These are phyloP conservation scores for Fopius arisanus DNA, from an alignment of 1,140 invertebrate species.

Conservation along the genomic window DNA sequence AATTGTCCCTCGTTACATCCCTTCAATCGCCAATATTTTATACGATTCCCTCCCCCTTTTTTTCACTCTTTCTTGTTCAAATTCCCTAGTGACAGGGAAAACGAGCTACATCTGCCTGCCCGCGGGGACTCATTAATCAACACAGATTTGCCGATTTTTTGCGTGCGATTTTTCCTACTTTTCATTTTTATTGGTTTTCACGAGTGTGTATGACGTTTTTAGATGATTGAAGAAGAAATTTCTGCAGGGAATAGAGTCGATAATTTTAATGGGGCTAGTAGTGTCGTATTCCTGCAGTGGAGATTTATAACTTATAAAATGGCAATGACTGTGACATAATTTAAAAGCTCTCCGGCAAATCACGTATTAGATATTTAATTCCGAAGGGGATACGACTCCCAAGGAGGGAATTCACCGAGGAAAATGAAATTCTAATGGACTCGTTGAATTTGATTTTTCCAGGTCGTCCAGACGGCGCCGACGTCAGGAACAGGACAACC, in stretches of 20 bases:
- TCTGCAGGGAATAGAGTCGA: neutral
- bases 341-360: too few species aligned
- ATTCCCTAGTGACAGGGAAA: neutral
- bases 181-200: neutral
- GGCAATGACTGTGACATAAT: too few species aligned
- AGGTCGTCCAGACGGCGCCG: slow-evolving; percentile 54
- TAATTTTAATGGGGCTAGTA: neutral
- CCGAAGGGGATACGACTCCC: neutral
- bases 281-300: neutral
- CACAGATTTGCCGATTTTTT: neutral
- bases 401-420: neutral
- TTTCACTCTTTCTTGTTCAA: neutral
- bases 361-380: too few species aligned
- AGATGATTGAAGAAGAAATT: neutral
- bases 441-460: slow-evolving; percentile 27
- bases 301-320: too few species aligned
- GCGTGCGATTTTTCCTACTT: neutral
- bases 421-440: neutral
- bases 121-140: neutral
- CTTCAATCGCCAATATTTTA: neutral
- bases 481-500: slow-evolving; percentile 45
- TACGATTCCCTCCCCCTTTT: neutral
- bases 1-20: neutral
- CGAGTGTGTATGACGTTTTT: neutral
- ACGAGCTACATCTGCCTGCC: neutral